phyloP scores from a whole-genome alignment of 37 sponge, comb jelly and placozoan species.

The Hormiphora californensis region DNA sequence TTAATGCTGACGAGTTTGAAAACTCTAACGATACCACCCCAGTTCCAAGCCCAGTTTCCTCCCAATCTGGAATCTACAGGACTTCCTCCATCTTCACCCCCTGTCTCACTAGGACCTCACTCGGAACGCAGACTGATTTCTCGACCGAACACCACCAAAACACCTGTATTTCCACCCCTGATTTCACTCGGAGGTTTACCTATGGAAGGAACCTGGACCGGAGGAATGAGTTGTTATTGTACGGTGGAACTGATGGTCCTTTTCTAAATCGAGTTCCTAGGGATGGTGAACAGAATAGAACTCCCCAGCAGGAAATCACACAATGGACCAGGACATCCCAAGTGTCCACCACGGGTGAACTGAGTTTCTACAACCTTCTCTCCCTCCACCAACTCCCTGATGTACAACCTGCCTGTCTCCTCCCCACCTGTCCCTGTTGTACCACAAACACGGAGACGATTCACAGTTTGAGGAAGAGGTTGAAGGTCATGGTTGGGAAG shows the following conservation, averaged over 20 bases:
- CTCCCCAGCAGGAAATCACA: too few species aligned
- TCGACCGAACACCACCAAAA: background rate
- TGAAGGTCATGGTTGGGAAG: background rate
- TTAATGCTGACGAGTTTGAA: too few species aligned
- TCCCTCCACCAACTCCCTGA: background rate
- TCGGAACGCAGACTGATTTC: background rate
- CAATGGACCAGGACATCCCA: slow-evolving; percentile 9
- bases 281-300: too few species aligned
- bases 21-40: too few species aligned
- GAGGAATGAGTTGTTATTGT: too few species aligned
- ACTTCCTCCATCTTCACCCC: background rate
- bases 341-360: background rate
- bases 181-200: background rate
- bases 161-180: background rate
- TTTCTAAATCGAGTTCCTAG: background rate
- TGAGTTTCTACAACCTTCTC: background rate
- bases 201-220: slow-evolving; percentile 14
- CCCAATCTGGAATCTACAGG: background rate
- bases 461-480: background rate
- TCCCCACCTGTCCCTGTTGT: slow-evolving; percentile 16
- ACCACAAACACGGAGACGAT: background rate
- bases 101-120: slow-evolving; percentile 3
- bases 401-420: background rate
- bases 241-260: background rate
- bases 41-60: too few species aligned